Evolutionary conservation across 2,797 vertebrate species (phyloP).

Genomic region (Diglossa cyanea): DNA sequence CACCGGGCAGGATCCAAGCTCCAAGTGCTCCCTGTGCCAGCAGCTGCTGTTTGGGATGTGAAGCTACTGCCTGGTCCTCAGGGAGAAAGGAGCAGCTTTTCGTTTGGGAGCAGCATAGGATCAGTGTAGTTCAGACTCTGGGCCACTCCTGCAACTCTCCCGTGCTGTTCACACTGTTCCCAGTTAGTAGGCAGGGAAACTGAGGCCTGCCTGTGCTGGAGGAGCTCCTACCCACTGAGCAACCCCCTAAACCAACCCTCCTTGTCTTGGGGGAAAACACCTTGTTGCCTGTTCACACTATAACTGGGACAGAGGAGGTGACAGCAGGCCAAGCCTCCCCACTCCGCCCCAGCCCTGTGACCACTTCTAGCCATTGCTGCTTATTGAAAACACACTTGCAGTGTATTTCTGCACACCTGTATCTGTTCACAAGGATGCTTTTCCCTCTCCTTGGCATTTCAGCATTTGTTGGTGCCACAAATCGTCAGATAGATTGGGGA

Average conservation of each 20-base stretch:
- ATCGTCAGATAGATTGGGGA: neutral
- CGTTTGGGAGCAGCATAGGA: neutral
- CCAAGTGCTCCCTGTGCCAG: rapidly evolving
- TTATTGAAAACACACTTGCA: neutral
- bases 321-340: neutral
- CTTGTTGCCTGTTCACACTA: neutral
- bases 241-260: neutral
- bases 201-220: neutral
- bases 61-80: rapidly evolving
- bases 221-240: neutral
- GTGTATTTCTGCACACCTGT: neutral
- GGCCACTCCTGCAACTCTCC: neutral
- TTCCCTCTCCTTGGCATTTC: neutral
- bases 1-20: rapidly evolving
- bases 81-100: neutral
- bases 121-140: neutral
- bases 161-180: rapidly evolving
- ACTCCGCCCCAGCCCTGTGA: too few species aligned
- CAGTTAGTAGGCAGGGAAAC: neutral
- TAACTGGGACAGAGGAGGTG: too few species aligned
- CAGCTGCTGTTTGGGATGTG: rapidly evolving
- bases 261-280: neutral
- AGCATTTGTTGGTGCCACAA: neutral
- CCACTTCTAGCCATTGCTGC: neutral
- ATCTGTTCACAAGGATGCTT: neutral